These are phyloP conservation scores for Macroglossus sobrinus DNA, from an alignment of 2,113 vertebrate genomes.

Conservation along the genomic window DNA sequence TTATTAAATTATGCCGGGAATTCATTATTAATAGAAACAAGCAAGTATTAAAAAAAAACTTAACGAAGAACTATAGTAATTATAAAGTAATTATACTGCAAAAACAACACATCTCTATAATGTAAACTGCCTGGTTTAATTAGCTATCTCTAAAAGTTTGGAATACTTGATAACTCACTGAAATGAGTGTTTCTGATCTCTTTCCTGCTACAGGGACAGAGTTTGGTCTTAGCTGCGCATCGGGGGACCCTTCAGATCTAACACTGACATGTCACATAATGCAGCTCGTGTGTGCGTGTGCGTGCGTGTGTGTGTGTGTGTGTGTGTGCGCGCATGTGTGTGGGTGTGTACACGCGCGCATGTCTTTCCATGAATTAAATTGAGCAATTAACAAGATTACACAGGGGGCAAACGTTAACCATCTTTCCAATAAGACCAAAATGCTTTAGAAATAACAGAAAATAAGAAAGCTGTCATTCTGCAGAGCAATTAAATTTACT, in stretches of 20 bases:
- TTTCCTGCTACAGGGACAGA: background rate
- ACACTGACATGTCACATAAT: background rate
- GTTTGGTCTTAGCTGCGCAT: background rate
- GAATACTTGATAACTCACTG: background rate
- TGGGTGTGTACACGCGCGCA: no score
- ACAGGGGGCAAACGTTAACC: background rate
- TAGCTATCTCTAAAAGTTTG: background rate
- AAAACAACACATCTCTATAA: background rate
- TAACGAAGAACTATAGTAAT: background rate
- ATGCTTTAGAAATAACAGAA: background rate
- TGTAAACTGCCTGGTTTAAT: background rate
- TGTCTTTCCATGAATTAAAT: slow-evolving; percentile 20
- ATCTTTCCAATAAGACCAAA: slow-evolving; percentile 20
- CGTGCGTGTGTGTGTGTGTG: background rate
- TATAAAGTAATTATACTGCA: background rate
- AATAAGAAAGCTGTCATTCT: slow-evolving; percentile 29
- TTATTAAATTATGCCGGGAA: background rate
- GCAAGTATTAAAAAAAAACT: background rate
- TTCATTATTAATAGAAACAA: background rate
- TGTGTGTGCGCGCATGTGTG: background rate
- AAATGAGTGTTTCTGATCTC: background rate
- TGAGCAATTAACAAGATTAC: slow-evolving; percentile 7
- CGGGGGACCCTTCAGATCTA: background rate
- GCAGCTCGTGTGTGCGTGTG: background rate
- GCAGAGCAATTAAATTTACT: slow-evolving; percentile 8